Evolutionary conservation across 2,888 invertebrate species (phyloP), one percentile per base, ranked within the genome.

Genomic region (Eupithecia vulgata): DNA sequence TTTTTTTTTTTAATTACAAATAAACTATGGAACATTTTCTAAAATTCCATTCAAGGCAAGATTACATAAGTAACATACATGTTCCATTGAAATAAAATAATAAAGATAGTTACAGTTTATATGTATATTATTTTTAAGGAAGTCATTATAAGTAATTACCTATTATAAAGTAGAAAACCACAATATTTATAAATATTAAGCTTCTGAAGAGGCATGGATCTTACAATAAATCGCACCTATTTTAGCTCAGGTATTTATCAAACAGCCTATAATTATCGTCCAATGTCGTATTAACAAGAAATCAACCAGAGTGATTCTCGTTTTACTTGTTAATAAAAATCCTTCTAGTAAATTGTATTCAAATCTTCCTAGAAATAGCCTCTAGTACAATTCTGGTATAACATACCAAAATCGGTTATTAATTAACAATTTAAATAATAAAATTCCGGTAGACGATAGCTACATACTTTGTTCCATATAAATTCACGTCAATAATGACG

Each of bases 141-240:
- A 45, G 45, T 5, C 17, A 45, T 5, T 45, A n/a, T 45, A 42
- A 42, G 12, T 25, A 57, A 25, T 25, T 25, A 25, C 10, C 21
- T 52, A 52, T 21, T 57, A 25, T 1, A 52, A 52, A 57, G 15
- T 37, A 57, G 37, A 45, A 40, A 40, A 57, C 65, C 70, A 71
- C 71, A 71, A 67, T 57, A 68, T 37, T 68, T 68, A 72, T 72
- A 72, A 72, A 72, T 68, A 72, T 65, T 42, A 12, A 57, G 57
- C 57, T 57, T 57, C 25, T 57, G 13, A 57, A 57, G 57, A 57
- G 57, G 21, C 21, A 21, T 52, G 52, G 25, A 57, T 25, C 25
- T 25, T 57, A 57, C 21, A 52, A 52, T 52, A 25, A 25, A 25
- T 57, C 25, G 57, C 57, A 57, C 57, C 57, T 57, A 57, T 57